Evolutionary conservation across 2,113 vertebrate genomes (phyloP), one percentile per base, ranked within the genome.

Genomic region (Emydocephalus ijimae): DNA sequence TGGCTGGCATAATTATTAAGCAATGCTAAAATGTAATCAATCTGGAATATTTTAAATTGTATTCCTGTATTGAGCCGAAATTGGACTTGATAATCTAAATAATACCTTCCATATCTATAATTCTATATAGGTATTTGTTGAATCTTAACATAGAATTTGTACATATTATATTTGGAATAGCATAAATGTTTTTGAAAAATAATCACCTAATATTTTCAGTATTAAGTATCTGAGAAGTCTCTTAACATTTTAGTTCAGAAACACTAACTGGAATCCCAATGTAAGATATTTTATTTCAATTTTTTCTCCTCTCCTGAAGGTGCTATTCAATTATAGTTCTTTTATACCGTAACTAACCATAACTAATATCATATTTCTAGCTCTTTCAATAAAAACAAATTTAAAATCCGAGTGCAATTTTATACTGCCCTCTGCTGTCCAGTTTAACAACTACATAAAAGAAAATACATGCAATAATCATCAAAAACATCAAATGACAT

Each of bases 381-480:
- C 26, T 85, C 12, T 89, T 85, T 20, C 57, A 23, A 43, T 89
- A 81, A 39, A 39, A 81, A 39, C 21, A 81, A 21, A 39, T 81
- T 21, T 26, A 55, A 55, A n/a, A 90, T 64, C 26, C 50, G 54
- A 93, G 64, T 52, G 85, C 85, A 61, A 91, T 89, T 91, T 93
- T 85, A 85, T 61, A 91, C 69, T 93, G 87, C 90, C 90, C 90
- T 91, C 93, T 93, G 43, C 87, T 89, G 90, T 89, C 48, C 45
- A 86, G n/a, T 85, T 89, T 24, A 61, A 61, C 7, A 91, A 88
- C 43, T 89, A 52, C 56, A 57, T 7, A 45, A 57, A 57, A 52
- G 10, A 3, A 81, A 56, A 92, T 52, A 39, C 61, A 89, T 26
- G 86, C n/a, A 5, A 50, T 50, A 61, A 52, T 90, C 18, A 81